A percentile compares a stretch with the other conserved stretches of the same genome.
phyloP scores from a whole-genome alignment of 1,140 invertebrate genomes.

The Carposina sasakii region DNA sequence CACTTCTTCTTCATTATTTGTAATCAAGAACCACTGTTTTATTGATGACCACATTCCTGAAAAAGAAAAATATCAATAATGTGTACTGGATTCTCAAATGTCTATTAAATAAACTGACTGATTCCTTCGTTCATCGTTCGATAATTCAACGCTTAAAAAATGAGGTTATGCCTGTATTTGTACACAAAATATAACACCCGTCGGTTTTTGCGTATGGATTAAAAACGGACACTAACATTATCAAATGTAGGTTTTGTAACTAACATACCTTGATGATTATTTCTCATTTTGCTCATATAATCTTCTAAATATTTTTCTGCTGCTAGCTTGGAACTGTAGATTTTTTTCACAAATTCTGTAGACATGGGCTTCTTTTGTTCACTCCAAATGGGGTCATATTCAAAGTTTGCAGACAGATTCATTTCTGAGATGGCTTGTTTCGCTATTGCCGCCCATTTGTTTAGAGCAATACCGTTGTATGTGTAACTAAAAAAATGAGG shows the following conservation, averaged over 20 bases:
- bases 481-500: slow-evolving; percentile 62
- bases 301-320: slow-evolving; percentile 48
- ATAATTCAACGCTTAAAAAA: too few species aligned
- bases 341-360: slow-evolving; percentile 48
- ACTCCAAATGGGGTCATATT: slow-evolving; percentile 55
- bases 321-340: slow-evolving; percentile 34
- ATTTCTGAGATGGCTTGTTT: slow-evolving; percentile 60
- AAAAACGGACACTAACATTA: too few species aligned
- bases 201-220: too few species aligned
- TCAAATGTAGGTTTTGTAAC: too few species aligned
- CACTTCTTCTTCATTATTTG: slow-evolving; percentile 72
- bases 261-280: slow-evolving; percentile 39
- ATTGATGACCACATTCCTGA: slow-evolving; percentile 56
- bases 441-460: slow-evolving; percentile 56
- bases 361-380: slow-evolving; percentile 41
- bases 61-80: slow-evolving; percentile 22
- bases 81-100: too few species aligned
- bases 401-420: slow-evolving; percentile 47
- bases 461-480: slow-evolving; percentile 57
- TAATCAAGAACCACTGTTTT: slow-evolving; percentile 71
- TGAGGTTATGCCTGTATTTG: too few species aligned
- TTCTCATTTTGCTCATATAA: slow-evolving; percentile 33
- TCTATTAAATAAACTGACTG: too few species aligned
- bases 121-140: too few species aligned
- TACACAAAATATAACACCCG: too few species aligned